phyloP scores from a whole-genome alignment of 2,797 vertebrate genomes.

The Chelmon rostratus region DNA sequence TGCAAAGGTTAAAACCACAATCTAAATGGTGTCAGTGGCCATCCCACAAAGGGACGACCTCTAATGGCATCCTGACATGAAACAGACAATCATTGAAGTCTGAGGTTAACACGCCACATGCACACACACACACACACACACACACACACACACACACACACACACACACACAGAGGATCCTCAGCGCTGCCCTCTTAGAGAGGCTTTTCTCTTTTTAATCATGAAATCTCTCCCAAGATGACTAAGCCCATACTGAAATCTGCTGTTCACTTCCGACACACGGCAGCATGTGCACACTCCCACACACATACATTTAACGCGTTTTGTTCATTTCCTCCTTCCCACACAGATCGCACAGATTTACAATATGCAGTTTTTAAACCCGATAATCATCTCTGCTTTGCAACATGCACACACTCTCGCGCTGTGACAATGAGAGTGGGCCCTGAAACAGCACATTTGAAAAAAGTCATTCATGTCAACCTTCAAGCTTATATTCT shows the following conservation, averaged over 20 bases:
- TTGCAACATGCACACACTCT: neutral
- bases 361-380: constrained; percentile 15
- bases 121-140: constrained; percentile 3
- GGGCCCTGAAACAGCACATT: neutral
- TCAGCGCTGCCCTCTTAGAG: constrained; percentile 28
- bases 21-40: constrained; percentile 40
- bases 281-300: constrained; percentile 6
- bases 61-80: constrained; percentile 24
- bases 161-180: neutral
- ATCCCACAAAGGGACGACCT: constrained; percentile 26
- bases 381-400: constrained; percentile 7
- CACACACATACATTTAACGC: constrained; percentile 16
- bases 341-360: constrained; percentile 32
- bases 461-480: constrained; percentile 11
- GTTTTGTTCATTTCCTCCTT: constrained; percentile 48
- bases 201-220: constrained; percentile 58
- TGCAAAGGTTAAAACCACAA: constrained; percentile 33
- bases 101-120: neutral
- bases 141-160: constrained; percentile 21
- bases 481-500: constrained; percentile 2
- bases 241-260: constrained; percentile 30
- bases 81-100: constrained; percentile 23
- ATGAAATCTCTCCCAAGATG: constrained; percentile 31
- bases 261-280: constrained; percentile 35
- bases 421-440: neutral